Percentiles rank a stretch among this genome's conserved stretches.
phyloP scores from a whole-genome alignment of 2,797 vertebrate species.

The Lithobates sylvaticus region DNA sequence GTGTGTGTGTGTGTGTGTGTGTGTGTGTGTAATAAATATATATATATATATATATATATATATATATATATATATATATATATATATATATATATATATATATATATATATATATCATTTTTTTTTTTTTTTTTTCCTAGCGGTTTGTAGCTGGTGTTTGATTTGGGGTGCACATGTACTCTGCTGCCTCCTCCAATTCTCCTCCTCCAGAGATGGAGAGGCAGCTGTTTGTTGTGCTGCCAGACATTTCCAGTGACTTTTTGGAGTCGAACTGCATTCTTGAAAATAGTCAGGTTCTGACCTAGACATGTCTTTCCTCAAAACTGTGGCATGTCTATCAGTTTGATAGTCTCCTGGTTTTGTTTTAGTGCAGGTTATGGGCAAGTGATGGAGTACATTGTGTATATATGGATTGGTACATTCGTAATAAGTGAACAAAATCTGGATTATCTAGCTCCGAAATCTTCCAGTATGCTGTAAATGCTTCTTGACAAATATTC shows the following conservation, averaged over 20 bases:
- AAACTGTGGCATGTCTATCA: slow-evolving; percentile 24
- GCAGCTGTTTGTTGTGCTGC: slow-evolving; percentile 16
- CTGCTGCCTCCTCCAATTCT: slow-evolving; percentile 27
- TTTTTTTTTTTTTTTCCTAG: no score
- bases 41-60: no score
- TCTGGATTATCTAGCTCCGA: no score
- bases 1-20: no score
- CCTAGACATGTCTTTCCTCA: slow-evolving; percentile 27
- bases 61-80: no score
- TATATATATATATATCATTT: no score
- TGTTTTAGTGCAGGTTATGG: background rate
- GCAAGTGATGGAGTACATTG: no score
- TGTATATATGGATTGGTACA: no score
- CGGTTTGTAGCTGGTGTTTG: slow-evolving; percentile 25
- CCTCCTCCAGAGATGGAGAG: rapidly evolving
- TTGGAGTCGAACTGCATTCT: slow-evolving; percentile 16
- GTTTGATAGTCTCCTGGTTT: slow-evolving; percentile 3
- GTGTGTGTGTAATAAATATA: no score
- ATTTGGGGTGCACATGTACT: slow-evolving; percentile 27
- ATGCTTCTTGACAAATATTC: background rate
- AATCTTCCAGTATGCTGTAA: no score
- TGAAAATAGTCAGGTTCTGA: slow-evolving; percentile 43
- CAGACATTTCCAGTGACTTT: slow-evolving; percentile 44
- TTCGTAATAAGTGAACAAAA: no score
- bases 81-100: no score